Percentiles rank a stretch among this genome's conserved stretches.
These are phyloP conservation scores for Mesorhabditis spiculigera DNA, from an alignment of 2,888 invertebrate genomes.

Conservation along the genomic window DNA sequence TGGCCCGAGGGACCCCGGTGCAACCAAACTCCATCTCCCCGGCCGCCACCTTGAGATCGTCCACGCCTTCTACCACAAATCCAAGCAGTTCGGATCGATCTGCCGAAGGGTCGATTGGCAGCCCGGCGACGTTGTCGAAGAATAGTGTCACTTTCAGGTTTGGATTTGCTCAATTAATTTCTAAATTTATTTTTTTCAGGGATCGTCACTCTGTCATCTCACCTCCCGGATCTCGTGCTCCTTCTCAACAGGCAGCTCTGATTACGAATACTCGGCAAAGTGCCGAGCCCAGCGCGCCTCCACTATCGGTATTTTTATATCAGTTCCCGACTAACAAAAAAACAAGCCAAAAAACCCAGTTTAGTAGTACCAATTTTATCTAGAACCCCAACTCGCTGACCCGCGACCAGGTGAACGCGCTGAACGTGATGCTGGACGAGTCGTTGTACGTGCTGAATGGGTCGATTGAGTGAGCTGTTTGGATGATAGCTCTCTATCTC, in stretches of 20 bases:
- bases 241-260: slow-evolving; percentile 24
- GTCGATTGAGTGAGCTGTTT: neutral
- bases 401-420: neutral
- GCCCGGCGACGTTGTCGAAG: slow-evolving; percentile 7
- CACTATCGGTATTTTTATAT: slow-evolving; percentile 31
- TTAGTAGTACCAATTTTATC: too few relatives aligned
- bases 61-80: slow-evolving; percentile 14
- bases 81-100: slow-evolving; percentile 20
- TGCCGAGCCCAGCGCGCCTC: slow-evolving; percentile 36
- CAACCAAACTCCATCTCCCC: slow-evolving; percentile 12
- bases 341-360: too few relatives aligned
- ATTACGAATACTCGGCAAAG: slow-evolving; percentile 19
- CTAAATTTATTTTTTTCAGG: neutral
- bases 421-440: neutral
- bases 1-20: neutral
- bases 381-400: neutral
- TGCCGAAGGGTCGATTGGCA: slow-evolving; percentile 1
- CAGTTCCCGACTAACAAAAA: too few relatives aligned
- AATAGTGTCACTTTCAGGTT: neutral
- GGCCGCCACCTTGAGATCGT: slow-evolving; percentile 18
- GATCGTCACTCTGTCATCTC: slow-evolving; percentile 11
- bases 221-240: slow-evolving; percentile 24
- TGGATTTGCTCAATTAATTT: neutral
- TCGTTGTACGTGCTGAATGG: slow-evolving; percentile 1
- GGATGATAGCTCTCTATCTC: neutral